A percentile compares a stretch with the other conserved stretches of the same genome.
Evolutionary conservation across 2,113 vertebrate species (phyloP).

Genomic region (Aplodontia rufa): DNA sequence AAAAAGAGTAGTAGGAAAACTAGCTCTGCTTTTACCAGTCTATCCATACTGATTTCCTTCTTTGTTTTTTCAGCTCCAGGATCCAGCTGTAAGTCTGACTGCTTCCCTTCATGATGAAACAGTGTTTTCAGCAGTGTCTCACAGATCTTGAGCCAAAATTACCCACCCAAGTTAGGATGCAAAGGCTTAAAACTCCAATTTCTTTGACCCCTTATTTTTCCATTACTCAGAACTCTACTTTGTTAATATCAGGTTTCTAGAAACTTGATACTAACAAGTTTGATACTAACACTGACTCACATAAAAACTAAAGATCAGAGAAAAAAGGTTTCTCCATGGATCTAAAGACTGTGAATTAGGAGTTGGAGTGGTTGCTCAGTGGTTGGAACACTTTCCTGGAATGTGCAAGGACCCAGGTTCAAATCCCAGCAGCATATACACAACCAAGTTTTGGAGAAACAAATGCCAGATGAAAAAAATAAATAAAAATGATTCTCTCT

Average conservation of each 20-base stretch:
- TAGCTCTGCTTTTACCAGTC: not conserved
- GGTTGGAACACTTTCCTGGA: no score
- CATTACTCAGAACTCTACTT: not conserved
- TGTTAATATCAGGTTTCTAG: not conserved
- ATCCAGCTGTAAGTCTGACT: slow-evolving; percentile 57
- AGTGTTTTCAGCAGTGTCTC: not conserved
- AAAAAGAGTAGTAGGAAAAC: not conserved
- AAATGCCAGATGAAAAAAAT: no score
- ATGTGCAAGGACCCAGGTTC: no score
- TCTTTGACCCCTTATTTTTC: not conserved
- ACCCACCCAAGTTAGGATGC: not conserved
- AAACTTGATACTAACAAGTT: no score
- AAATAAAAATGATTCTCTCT: no score
- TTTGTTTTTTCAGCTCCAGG: slow-evolving; percentile 45
- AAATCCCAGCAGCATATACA: no score
- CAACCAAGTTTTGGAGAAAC: no score
- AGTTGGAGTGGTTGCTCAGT: no score
- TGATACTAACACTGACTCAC: not conserved
- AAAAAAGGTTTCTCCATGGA: not conserved
- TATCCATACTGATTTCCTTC: slow-evolving; percentile 5
- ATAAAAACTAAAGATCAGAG: not conserved
- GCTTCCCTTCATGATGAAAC: not conserved
- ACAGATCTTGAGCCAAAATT: not conserved
- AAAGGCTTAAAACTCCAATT: not conserved
- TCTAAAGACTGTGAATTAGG: not conserved